These are phyloP conservation scores for Loxodonta africana DNA, from an alignment of 2,113 vertebrate genomes.

Conservation along the genomic window DNA sequence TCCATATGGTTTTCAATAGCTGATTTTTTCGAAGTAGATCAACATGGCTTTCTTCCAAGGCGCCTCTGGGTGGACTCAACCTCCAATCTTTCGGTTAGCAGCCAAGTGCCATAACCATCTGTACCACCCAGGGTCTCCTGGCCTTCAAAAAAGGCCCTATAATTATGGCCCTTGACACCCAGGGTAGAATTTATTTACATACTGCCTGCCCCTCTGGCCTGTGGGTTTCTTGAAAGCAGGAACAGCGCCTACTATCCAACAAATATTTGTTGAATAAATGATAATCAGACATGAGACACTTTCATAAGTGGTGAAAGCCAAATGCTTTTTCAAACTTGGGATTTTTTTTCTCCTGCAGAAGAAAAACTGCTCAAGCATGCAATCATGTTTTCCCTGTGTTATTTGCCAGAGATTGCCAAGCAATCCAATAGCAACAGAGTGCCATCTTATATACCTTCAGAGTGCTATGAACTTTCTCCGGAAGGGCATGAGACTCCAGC, in stretches of 20 bases:
- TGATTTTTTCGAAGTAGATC: too few species aligned
- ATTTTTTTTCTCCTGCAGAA: neutral
- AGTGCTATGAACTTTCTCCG: neutral
- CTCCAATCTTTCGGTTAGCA: too few species aligned
- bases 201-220: neutral
- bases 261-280: constrained; percentile 13
- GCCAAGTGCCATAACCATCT: neutral
- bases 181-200: neutral
- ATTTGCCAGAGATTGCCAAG: neutral
- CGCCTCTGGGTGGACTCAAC: too few species aligned
- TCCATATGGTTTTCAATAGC: too few species aligned
- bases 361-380: neutral
- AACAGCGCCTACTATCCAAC: neutral
- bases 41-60: too few species aligned
- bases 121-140: neutral
- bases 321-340: constrained; percentile 22
- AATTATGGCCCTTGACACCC: neutral
- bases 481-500: neutral
- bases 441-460: neutral
- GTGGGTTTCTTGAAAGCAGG: constrained; percentile 48
- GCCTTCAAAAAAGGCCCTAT: neutral
- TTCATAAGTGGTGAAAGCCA: neutral
- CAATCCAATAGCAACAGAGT: neutral
- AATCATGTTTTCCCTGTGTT: neutral
- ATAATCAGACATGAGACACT: neutral